Base-by-base conservation (phyloP, 1,140 invertebrate genomes). In the Listronotus oregonensis region DNA sequence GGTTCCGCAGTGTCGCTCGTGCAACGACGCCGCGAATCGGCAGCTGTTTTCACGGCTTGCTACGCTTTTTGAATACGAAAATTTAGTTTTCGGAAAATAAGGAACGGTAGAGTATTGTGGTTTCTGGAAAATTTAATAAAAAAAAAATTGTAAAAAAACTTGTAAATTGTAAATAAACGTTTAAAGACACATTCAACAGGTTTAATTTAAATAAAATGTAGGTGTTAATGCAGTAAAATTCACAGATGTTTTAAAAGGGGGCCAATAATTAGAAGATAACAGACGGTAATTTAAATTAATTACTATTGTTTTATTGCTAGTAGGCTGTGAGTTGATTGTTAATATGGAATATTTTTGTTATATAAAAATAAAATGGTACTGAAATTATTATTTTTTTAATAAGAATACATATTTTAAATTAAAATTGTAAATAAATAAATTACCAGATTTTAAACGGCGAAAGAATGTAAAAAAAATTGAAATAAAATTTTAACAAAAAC, bases 1-100 rank as follows among this genome's bases (percentile, higher is more conserved):
- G 68, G 66, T 70, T 61, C 70, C 58, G 70, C 68, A 70, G 68
- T 64, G 56, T 56, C 42, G 57, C 27, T 62, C 44, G 57, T 50
- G 57, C 40, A 34, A 31, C 50, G 51, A 34, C 27, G 54, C 44
- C 49, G 63, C 37, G 43, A 59, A 42, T 40, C 42, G 49, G 55
- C 54, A 44, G 55, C 40, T 49, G 59, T 43, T 52, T 27, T 34
- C n/a, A 14, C 17, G 32, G 31, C 44, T 62, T 18, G 47, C 34
- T 54, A 37, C 59, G 43, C 31, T 58, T 59, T 59, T 59, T 57
- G 55, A 57, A 57, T 44, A 57, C 55, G 55, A 55, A 55, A 55
- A 15, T 40, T 39, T 9, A 55, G 15, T 55, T 55, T 40, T 31
- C 17, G 11, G 52, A 43, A 57, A 57, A 57, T 39, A 12, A 54